A percentile compares a stretch with the other conserved stretches of the same genome.
Conservation (phyloP, 1,140 invertebrate species). For the Calycopis cecrops region DNA sequence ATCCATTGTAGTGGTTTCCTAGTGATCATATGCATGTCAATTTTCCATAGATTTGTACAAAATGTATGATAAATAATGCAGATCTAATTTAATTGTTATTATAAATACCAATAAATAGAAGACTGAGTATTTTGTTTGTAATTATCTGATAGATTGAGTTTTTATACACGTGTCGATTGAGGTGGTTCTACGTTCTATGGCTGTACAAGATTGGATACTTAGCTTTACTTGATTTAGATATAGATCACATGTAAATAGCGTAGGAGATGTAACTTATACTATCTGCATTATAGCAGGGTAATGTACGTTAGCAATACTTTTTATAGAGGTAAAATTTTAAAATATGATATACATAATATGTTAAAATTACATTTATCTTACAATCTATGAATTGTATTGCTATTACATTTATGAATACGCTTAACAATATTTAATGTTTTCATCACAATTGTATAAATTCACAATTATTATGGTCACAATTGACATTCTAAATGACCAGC, state of each 20-base stretch:
- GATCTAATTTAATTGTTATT: constrained; percentile 56
- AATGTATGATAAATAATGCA: constrained; percentile 57
- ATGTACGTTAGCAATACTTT: constrained; percentile 20
- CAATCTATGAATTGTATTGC: constrained; percentile 17
- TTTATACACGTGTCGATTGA: constrained; percentile 32
- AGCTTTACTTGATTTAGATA: too few species aligned
- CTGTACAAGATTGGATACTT: too few species aligned
- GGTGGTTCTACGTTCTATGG: constrained; percentile 15
- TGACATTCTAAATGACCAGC: neutral
- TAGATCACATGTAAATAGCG: too few species aligned
- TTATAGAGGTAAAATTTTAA: constrained; percentile 15
- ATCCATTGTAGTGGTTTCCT: too few species aligned
- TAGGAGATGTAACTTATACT: too few species aligned
- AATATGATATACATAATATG: constrained; percentile 12
- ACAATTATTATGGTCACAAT: constrained; percentile 14
- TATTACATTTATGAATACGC: constrained; percentile 19
- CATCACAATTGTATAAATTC: constrained; percentile 26
- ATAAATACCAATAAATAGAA: constrained; percentile 63
- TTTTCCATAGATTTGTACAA: constrained; percentile 50
- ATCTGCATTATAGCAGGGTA: constrained; percentile 15
- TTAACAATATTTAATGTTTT: constrained; percentile 16
- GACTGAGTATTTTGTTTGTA: constrained; percentile 66
- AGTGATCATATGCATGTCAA: constrained; percentile 32
- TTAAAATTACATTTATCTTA: neutral
- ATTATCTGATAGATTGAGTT: constrained; percentile 48